Evolutionary conservation across 2,888 invertebrate species (phyloP), one percentile per base, ranked within the genome.

Genomic region (Bombyx huttoni): DNA sequence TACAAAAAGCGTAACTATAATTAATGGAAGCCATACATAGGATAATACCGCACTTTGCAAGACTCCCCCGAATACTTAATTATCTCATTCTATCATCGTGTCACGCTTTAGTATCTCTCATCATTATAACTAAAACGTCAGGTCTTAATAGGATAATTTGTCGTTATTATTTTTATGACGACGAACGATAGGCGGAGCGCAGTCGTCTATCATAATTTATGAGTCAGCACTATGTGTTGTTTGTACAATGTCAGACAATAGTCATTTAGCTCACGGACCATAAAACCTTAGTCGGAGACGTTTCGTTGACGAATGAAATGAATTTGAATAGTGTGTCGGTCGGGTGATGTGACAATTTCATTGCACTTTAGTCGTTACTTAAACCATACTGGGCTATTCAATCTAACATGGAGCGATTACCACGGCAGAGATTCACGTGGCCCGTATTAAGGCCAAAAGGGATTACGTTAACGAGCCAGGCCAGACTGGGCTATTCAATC

Each of bases 381-480:
- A 40, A 3, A 50, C 2, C n/a, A 33, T 2, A 50, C 45, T 45
- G n/a, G 47, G 24, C 24, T 47, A 51, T 5, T 51, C 34, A 51
- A 51, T 51, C 50, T 34, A 47, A 35, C 34, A 53, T 49, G 46
- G 53, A 51, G 57, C 54, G 54, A 55, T 52, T 56, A 55, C 49
- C 49, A 52, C 61, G 60, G 57, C 57, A 60, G 59, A 53, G 55
- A 60, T 64, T 62, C 54, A 58, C 58, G 59, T 64, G 63, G 63
- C 61, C 65, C 62, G 68, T 69, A 78, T 74, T 68, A 64, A 68
- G 78, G 72, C 72, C 66, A 67, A 68, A 67, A 65, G 63, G 78
- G 80, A 85, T 86, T 77, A 77, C 73, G 78, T 77, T 85, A 85
- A 85, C 84, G 81, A 86, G 83, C 73, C 24, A 13, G 9, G 13